Conservation (phyloP, 2,797 vertebrate genomes). For the Tokudaia tokunoshimensis region DNA sequence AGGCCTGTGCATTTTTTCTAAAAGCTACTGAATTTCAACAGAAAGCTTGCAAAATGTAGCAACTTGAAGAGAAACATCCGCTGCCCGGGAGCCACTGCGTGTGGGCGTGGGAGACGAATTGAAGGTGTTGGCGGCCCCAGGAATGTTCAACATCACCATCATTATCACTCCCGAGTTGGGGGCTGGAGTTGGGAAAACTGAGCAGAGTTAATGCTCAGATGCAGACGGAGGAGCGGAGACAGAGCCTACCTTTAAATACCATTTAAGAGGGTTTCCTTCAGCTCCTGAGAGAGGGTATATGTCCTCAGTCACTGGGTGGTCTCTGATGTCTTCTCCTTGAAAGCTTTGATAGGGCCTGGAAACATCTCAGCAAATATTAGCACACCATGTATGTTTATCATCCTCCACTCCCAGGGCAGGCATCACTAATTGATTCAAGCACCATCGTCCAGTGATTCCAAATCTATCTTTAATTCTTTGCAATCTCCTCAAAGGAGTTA, state of each 20-base stretch:
- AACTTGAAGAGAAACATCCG: neutral
- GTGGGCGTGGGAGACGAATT: neutral
- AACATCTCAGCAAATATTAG: neutral
- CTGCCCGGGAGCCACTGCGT: neutral
- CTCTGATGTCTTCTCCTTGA: neutral
- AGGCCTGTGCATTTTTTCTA: neutral
- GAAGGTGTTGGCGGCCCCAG: neutral
- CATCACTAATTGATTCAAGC: neutral
- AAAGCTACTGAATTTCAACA: neutral
- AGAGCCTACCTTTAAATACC: neutral
- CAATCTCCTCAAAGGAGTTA: neutral
- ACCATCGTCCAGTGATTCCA: neutral
- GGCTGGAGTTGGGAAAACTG: neutral
- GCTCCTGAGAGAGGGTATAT: neutral
- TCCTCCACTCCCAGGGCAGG: neutral
- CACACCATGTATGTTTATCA: fast-evolving
- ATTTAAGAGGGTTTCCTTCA: neutral
- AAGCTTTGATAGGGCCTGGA: neutral
- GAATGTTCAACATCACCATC: neutral
- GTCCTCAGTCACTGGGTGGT: neutral
- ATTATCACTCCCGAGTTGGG: neutral
- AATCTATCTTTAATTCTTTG: neutral
- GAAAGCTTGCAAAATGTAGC: neutral
- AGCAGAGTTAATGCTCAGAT: neutral
- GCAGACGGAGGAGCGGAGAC: neutral